Evolutionary conservation across 2,113 vertebrate species (phyloP).

Genomic region (Embiotoca jacksoni): DNA sequence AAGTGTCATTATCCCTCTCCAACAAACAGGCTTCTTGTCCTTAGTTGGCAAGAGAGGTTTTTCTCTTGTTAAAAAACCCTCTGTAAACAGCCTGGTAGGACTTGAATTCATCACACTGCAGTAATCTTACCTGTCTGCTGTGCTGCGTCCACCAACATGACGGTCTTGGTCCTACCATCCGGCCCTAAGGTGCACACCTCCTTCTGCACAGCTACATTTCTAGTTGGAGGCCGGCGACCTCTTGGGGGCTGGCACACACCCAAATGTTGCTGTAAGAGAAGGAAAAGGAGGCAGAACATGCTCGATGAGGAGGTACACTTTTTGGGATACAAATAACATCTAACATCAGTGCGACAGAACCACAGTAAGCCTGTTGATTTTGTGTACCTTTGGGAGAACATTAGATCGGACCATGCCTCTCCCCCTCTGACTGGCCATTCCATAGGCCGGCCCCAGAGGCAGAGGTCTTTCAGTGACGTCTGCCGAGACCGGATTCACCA

Average conservation of each 20-base stretch:
- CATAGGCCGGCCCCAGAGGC: conserved; percentile 86
- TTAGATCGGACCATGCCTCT: conserved; percentile 87
- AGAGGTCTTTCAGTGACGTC: conserved; percentile 90
- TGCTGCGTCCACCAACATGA: conserved; percentile 95
- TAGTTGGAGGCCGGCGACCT: conserved; percentile 91
- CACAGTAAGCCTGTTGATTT: neutral
- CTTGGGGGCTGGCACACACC: conserved; percentile 86
- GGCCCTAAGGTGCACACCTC: conserved; percentile 93
- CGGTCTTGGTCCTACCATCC: conserved; percentile 91
- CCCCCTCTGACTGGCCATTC: conserved; percentile 86
- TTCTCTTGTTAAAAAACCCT: neutral
- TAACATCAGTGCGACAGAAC: neutral
- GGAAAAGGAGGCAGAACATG: conserved; percentile 16
- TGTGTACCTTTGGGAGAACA: conserved; percentile 88
- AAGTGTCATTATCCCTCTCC: neutral
- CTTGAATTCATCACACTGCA: neutral
- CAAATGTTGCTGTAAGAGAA: conserved; percentile 74
- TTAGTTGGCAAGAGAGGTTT: neutral
- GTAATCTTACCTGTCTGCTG: conserved; percentile 92
- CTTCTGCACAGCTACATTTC: conserved; percentile 95
- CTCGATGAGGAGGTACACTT: neutral
- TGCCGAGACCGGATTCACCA: conserved; percentile 86
- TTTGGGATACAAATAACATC: neutral
- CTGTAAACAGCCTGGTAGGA: neutral
- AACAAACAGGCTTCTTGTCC: neutral